Base-by-base conservation (phyloP, 2,797 vertebrate species). In the Lepidocolaptes lacrymiger region DNA sequence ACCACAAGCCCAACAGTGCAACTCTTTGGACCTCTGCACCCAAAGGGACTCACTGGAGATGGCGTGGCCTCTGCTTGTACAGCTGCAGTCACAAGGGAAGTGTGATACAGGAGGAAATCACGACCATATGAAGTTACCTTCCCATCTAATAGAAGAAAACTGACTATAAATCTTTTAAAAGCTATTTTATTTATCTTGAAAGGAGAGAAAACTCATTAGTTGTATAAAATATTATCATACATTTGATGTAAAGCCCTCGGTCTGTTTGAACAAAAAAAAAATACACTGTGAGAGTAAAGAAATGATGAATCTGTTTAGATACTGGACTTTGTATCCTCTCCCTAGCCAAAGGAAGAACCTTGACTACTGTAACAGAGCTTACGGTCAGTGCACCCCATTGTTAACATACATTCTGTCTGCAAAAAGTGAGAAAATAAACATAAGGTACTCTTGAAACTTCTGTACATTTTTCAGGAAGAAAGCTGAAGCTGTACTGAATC, bases 181-280 rank as follows among this genome's bases (percentile, higher is more conserved):
- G 95, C 95, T 97, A 94, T 95, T 98, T 98, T 98, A 98, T 98
- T 98, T 94, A 85, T 86, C 76, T 96, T 95, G 96, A 97, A 97
- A 97, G 87, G 88, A 91, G 61, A 90, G 49, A 89, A 89, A 95
- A 95, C 46, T 76, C 97, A 97, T 96, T 88, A 97, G 92, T 92
- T 96, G 88, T 98, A 97, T 94, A 97, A 97, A 98, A 97, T 92
- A 95, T 80, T 93, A 94, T 95, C 72, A 88, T 74, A 97, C 44
- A 90, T 87, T 96, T 96, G 89, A 96, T 96, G 96, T 89, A 96
- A 92, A 97, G 89, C 96, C 87, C 91, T 97, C 88, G 89, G 83
- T 92, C 94, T 90, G 93, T 94, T 79, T 88, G 93, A 97, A 97
- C 66, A 83, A 37, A 72, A 46, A 44, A 46, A 88, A n/a, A 80